phyloP scores from a whole-genome alignment of 1,140 invertebrate genomes.

The Bombus waltoni region DNA sequence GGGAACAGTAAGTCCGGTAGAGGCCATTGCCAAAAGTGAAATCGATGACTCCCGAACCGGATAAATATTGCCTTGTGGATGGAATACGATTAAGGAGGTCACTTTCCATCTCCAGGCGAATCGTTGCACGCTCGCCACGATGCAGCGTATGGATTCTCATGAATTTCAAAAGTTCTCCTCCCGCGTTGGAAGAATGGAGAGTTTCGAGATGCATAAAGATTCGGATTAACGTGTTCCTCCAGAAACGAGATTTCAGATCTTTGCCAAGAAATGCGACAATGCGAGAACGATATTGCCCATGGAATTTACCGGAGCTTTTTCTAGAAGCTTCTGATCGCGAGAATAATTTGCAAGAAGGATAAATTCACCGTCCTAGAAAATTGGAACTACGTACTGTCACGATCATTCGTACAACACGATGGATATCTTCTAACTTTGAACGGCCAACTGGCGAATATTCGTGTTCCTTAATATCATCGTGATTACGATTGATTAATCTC shows the following conservation, averaged over 20 bases:
- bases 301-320: background rate
- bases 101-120: slow-evolving; percentile 63
- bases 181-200: background rate
- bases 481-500: no score
- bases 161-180: slow-evolving; percentile 15
- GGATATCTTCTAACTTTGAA: no score
- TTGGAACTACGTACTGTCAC: background rate
- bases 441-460: background rate
- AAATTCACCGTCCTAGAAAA: background rate
- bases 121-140: slow-evolving; percentile 42
- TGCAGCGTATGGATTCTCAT: background rate
- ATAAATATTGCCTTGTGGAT: slow-evolving; percentile 61
- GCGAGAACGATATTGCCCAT: background rate
- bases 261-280: background rate
- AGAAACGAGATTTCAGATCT: background rate
- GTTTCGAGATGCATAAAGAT: background rate
- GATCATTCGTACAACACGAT: background rate
- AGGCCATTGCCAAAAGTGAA: slow-evolving; percentile 84
- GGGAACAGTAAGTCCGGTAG: slow-evolving; percentile 66
- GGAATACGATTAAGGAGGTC: slow-evolving; percentile 66
- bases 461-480: no score
- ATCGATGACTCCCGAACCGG: slow-evolving; percentile 66
- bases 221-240: background rate
- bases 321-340: background rate
- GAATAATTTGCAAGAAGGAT: background rate